These are phyloP conservation scores for Acropternis orthonyx DNA, from an alignment of 2,797 vertebrate species.

Conservation along the genomic window DNA sequence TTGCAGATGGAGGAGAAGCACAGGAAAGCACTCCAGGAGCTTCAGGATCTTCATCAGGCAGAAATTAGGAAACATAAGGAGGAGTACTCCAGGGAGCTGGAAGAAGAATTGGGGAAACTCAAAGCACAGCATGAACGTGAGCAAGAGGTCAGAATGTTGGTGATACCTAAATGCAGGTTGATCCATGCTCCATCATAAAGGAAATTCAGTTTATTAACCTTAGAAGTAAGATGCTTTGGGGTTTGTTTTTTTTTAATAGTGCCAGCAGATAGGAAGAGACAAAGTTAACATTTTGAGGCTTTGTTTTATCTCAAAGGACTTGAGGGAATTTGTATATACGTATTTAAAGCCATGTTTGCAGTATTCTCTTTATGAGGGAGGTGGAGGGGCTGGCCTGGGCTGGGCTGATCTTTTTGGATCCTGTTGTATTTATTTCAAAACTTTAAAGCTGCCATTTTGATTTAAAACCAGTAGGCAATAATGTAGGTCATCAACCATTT, in stretches of 20 bases:
- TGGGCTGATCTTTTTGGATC: not conserved
- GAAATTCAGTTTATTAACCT: not conserved
- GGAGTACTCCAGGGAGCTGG: slow-evolving; percentile 64
- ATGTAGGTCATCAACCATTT: too few species aligned
- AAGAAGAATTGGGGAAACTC: slow-evolving; percentile 47
- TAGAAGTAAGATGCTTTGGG: not conserved
- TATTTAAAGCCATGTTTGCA: not conserved
- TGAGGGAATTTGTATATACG: not conserved
- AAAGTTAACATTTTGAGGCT: not conserved
- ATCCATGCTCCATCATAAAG: not conserved
- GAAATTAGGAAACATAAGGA: slow-evolving; percentile 63
- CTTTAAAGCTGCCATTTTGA: too few species aligned
- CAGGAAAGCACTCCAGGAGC: slow-evolving; percentile 74
- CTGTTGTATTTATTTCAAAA: too few species aligned
- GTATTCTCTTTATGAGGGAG: not conserved
- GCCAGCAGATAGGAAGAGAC: not conserved
- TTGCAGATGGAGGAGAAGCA: slow-evolving; percentile 83
- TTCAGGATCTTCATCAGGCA: slow-evolving; percentile 65
- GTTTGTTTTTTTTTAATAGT: not conserved
- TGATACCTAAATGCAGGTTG: not conserved
- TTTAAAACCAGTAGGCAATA: too few species aligned
- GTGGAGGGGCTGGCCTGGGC: too few species aligned
- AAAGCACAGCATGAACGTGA: slow-evolving; percentile 71
- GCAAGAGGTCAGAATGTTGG: slow-evolving; percentile 69
- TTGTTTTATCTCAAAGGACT: not conserved